Base-by-base conservation (phyloP, 1,140 invertebrate genomes). In the Aporrectodea caliginosa region DNA sequence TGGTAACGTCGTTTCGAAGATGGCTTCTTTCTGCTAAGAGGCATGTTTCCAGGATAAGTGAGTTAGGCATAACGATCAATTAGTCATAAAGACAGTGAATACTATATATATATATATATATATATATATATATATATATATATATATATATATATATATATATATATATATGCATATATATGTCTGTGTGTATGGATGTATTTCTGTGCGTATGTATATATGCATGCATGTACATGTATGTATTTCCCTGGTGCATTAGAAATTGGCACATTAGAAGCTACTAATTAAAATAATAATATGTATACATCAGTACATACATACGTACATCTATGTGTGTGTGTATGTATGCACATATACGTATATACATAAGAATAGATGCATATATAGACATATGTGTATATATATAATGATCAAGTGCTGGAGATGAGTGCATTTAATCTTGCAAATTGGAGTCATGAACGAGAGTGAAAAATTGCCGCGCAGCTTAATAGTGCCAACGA, bases 111-210 rank as follows among this genome's bases (percentile, higher is more conserved):
- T 58, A 58, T 58, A 58, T 58, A 58, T 58, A 58, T 58, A 58
- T 58, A 22, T 58, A 58, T 58, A 58, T 58, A 22, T 58, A 58
- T 58, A 58, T 58, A 58, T 58, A 58, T 58, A 58, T 58, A 58
- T 58, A 58, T 58, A 58, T 58, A 58, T 58, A 58, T 58, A 58
- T 58, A 58, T 58, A 58, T 58, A 58, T 58, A 58, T 22, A 58
- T 58, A 58, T 58, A 58, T 58, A 58, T 58, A 58, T 58, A 58
- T 58, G 22, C 22, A 58, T 58, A 58, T 58, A 58, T 58, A 58
- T 58, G 22, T 58, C 6, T 58, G 22, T 58, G 22, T 58, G 22
- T 58, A 58, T 58, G 22, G 6, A 58, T 58, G 22, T 58, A 58
- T 58, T 58, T 22, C 43, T 58, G 22, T 58, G 22, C 22, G 22